Conservation (phyloP, 2,113 vertebrate species). For the Sigmodon hispidus region DNA sequence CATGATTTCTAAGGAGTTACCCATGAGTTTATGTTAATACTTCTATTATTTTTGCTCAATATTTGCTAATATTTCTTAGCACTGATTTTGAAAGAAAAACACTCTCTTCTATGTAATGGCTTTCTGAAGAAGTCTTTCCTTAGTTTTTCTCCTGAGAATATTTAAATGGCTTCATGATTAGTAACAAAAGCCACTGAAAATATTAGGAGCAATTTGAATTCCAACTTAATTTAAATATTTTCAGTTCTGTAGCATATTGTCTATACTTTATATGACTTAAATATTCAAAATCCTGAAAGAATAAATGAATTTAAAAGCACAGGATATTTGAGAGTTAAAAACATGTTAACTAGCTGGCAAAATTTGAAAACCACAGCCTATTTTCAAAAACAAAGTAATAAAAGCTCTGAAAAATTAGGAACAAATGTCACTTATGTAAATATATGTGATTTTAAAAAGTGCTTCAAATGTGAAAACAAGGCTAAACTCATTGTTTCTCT, state of each 20-base stretch:
- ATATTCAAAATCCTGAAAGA: constrained; percentile 54
- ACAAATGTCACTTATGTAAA: constrained; percentile 25
- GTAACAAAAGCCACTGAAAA: constrained; percentile 30
- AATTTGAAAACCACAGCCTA: constrained; percentile 40
- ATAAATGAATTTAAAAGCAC: constrained; percentile 43
- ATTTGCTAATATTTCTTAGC: constrained; percentile 51
- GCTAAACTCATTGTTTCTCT: not conserved
- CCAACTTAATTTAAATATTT: constrained; percentile 57
- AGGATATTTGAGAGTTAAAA: constrained; percentile 49
- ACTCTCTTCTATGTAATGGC: not conserved
- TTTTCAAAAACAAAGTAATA: constrained; percentile 31
- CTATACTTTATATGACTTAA: constrained; percentile 68
- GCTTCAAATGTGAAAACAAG: not conserved
- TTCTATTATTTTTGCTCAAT: constrained; percentile 14
- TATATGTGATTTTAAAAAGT: not conserved
- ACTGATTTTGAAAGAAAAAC: constrained; percentile 1
- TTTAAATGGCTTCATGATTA: constrained; percentile 50
- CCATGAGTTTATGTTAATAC: not conserved
- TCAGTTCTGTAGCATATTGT: constrained; percentile 1
- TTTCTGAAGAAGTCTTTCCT: constrained; percentile 25
- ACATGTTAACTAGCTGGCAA: constrained; percentile 4
- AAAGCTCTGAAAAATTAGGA: constrained; percentile 11
- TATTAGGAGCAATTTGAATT: not conserved
- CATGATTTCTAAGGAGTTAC: not conserved
- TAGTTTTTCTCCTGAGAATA: constrained; percentile 9